Conservation (phyloP, 2,113 vertebrate genomes). For the Zootoca vivipara region DNA sequence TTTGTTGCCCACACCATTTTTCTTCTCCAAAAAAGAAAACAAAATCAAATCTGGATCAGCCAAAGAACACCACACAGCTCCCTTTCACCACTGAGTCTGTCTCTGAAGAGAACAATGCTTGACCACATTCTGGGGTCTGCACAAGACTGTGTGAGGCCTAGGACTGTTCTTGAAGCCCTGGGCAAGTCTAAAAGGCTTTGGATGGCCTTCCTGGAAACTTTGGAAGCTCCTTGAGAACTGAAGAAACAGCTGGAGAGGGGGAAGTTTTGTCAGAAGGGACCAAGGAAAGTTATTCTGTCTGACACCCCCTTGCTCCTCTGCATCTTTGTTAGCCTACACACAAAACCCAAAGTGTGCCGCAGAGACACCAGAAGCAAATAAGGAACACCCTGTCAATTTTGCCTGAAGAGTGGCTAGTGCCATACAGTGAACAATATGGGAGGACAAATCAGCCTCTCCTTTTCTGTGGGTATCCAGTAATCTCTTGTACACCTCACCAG, state of each 20-base stretch:
- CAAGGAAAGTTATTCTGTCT: neutral
- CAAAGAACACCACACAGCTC: neutral
- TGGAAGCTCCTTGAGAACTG: neutral
- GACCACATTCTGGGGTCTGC: neutral
- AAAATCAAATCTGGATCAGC: neutral
- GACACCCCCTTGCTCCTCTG: neutral
- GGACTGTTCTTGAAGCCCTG: neutral
- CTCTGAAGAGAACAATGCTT: conserved; percentile 16
- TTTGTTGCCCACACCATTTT: neutral
- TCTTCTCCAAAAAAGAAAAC: neutral
- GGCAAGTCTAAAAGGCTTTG: neutral
- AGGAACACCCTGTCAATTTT: neutral
- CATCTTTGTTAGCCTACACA: too few relatives aligned
- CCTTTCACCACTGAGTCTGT: neutral
- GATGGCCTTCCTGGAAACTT: neutral
- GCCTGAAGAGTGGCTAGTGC: neutral
- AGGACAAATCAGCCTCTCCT: neutral
- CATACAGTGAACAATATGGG: too few relatives aligned
- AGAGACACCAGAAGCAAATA: neutral
- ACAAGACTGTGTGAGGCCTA: neutral
- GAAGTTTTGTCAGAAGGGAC: neutral
- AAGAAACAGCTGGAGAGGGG: neutral
- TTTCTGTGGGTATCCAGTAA: neutral
- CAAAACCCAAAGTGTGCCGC: neutral
- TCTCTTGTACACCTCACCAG: neutral